Evolutionary conservation across 2,113 vertebrate genomes (phyloP), one percentile per base, ranked within the genome.

Genomic region (Herpailurus yagouaroundi): DNA sequence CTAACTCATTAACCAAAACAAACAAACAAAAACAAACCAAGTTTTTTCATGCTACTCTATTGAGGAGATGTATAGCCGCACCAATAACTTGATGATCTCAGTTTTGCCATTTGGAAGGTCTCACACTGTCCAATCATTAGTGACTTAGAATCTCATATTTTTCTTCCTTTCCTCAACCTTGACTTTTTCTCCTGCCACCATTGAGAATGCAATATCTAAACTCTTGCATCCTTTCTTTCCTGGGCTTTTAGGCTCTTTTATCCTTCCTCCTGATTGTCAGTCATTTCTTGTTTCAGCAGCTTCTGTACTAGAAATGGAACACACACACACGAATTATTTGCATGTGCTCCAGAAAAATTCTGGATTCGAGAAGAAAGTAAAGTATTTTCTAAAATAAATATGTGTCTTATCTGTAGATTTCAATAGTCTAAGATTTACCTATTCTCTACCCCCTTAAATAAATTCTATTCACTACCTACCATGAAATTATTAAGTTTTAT

Each of bases 351-450:
- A 41, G 3, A 29, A 84, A 45, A 79, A 60, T 55, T 92, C 38
- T 71, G 19, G 12, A 25, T 87, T 52, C 60, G 27, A 81, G 64
- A 76, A 63, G 57, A 68, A 89, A 97, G 21, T 10, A 66, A 55
- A 55, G 27, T 45, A 8, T 68, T 91, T 95, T 73, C 87, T 60
- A 89, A 81, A 95, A 89, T 80, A 94, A 81, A 57, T 48, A 23
- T 1, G 41, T 1, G 5, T 36, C 29, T 60, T 66, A 57, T 25
- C 60, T 41, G 0, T 60, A 71, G 15, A 81, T 52, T 57, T 84
- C 33, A 85, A 18, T 41, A 25, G 8, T 45, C 64, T 93, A 63
- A 79, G 12, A 14, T 76, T 96, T 63, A 55, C 21, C 50, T 68
- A 27, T 27, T 81, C 19, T 73, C 41, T 91, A 83, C 2, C 5